These are phyloP conservation scores for Caenorhabditis drosophilae DNA, from an alignment of 2,888 invertebrate species.

Conservation along the genomic window DNA sequence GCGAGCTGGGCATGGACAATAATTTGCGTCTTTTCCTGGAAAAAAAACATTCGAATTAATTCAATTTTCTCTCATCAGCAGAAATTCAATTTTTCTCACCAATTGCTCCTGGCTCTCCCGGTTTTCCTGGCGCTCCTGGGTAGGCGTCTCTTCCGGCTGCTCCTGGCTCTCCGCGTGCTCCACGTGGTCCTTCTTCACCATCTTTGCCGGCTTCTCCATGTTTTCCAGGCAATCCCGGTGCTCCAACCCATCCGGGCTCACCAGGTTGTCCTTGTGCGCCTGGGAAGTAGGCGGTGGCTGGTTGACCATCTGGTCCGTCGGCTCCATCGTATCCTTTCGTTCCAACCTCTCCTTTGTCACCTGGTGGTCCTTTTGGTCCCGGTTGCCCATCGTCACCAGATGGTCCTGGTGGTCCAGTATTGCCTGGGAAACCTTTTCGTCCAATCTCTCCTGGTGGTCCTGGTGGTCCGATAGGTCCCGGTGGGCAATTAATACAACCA, in stretches of 20 bases:
- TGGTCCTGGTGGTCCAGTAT: constrained; percentile 28
- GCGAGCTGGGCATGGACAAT: constrained; percentile 42
- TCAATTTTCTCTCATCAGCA: neutral
- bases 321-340: constrained; percentile 48
- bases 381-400: constrained; percentile 40
- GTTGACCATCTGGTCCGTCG: constrained; percentile 41
- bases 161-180: constrained; percentile 50
- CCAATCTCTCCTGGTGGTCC: constrained; percentile 48
- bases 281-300: constrained; percentile 46
- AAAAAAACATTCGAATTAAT: constrained; percentile 3
- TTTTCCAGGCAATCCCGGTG: constrained; percentile 39
- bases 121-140: constrained; percentile 46
- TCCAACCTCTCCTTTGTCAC: constrained; percentile 44
- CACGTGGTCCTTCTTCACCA: constrained; percentile 48
- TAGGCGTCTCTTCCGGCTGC: constrained; percentile 43
- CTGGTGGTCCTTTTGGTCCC: constrained; percentile 42
- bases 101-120: constrained; percentile 44
- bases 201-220: constrained; percentile 41
- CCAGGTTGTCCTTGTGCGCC: constrained; percentile 52
- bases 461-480: constrained; percentile 43
- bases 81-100: constrained; percentile 19
- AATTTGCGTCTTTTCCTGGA: constrained; percentile 43
- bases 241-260: constrained; percentile 39
- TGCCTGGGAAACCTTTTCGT: constrained; percentile 35
- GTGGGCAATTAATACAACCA: constrained; percentile 54